phyloP scores from a whole-genome alignment of 2,113 vertebrate species.

The Xyliphius kryptos region DNA sequence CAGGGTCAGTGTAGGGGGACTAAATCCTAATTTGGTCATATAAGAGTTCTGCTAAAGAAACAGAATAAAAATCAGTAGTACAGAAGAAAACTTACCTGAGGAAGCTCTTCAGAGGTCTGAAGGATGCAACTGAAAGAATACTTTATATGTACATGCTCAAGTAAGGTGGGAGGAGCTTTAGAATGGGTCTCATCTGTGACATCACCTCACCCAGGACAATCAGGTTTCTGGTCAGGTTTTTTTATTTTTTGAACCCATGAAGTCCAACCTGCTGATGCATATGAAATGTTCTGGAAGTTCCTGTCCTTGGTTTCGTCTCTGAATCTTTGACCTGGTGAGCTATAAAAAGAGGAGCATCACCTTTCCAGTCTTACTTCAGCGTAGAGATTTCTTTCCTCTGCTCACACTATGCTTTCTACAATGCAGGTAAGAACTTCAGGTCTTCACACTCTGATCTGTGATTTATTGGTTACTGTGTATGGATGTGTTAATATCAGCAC shows the following conservation, averaged over 20 bases:
- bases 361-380: no score
- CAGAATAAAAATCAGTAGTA: no score
- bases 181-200: slow-evolving; percentile 37
- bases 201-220: slow-evolving; percentile 27
- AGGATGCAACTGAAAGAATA: slow-evolving; percentile 30
- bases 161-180: slow-evolving; percentile 50
- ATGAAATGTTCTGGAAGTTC: slow-evolving; percentile 21
- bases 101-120: slow-evolving; percentile 25
- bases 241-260: no score
- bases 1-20: no score
- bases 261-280: slow-evolving; percentile 39
- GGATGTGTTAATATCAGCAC: no score
- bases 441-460: no score
- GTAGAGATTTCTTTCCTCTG: no score
- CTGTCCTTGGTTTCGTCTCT: not conserved
- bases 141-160: slow-evolving; percentile 36
- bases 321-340: not conserved
- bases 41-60: no score
- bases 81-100: slow-evolving; percentile 47
- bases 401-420: no score
- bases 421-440: no score
- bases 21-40: no score
- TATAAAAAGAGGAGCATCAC: slow-evolving; percentile 51
- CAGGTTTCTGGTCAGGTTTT: slow-evolving; percentile 35
- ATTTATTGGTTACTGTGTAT: no score